Evolutionary conservation across 2,888 invertebrate genomes (phyloP).

Genomic region (Galerucella pusilla): DNA sequence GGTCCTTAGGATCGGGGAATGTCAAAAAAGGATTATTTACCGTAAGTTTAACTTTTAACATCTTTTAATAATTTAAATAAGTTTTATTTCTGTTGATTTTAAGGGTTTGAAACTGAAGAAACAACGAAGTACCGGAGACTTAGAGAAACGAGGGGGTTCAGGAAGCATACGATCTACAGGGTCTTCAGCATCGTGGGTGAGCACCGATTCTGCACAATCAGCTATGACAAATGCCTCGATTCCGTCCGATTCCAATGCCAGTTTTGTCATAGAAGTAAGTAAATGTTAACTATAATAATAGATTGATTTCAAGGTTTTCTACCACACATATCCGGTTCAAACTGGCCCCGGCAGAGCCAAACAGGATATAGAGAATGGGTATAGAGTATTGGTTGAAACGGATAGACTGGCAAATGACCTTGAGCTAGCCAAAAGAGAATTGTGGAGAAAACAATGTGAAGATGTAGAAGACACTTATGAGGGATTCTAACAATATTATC

Average conservation of each 20-base stretch:
- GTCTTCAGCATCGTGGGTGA: conserved; percentile 90
- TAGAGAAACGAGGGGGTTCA: conserved; percentile 89
- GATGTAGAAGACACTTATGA: no score
- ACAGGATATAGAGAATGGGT: no score
- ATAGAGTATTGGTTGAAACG: no score
- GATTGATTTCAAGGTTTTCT: no score
- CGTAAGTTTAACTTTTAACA: conserved; percentile 65
- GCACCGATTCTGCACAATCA: conserved; percentile 92
- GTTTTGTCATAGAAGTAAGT: conserved; percentile 89
- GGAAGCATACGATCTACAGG: conserved; percentile 93
- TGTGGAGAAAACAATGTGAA: no score
- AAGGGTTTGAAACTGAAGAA: conserved; percentile 90
- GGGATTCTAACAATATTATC: no score
- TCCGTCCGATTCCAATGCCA: conserved; percentile 94
- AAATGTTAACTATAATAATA: no score
- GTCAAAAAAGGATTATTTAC: conserved; percentile 88
- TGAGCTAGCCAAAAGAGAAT: no score
- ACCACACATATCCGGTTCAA: no score
- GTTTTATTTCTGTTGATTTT: conserved; percentile 36
- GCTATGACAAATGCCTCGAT: conserved; percentile 89
- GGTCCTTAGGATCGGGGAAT: conserved; percentile 83
- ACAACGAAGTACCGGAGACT: conserved; percentile 93
- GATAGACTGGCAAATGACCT: no score
- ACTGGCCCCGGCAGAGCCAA: no score
- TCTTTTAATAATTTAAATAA: no score